Base-by-base conservation (phyloP, 2,797 vertebrate genomes). In the Acestrorhynchus altus region DNA sequence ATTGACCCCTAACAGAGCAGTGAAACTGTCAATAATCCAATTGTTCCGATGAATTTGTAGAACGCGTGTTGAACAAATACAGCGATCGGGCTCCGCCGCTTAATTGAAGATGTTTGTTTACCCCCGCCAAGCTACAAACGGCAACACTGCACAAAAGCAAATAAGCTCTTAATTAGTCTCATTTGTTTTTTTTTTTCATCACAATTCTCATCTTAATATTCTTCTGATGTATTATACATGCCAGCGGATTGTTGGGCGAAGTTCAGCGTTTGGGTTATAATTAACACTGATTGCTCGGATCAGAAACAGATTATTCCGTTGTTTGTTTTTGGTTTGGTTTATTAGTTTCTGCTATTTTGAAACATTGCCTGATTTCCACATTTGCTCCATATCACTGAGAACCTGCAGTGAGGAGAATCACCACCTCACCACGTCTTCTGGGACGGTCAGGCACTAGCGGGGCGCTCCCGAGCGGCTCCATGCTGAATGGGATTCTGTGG, bases 1-100 rank as follows among this genome's bases (percentile, higher is more conserved):
- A 83, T 83, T 80, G 72, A 85, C 73, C 76, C 51, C 52, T 47
- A 47, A 63, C 47, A 68, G 61, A 70, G 57, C 28, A 63, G 42
- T 22, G 54, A 72, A 80, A 64, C 54, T 59, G 57, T 60, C 18
- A 15, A 77, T 80, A 61, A 71, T 66, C 42, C 49, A 57, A 67
- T 77, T 74, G 51, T 79, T 61, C 52, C 67, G 61, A 77, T 52
- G 20, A 78, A 68, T 76, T 67, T 69, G 51, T 18, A 52, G 31
- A 63, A 52, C 22, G 42, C 20, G 31, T 52, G 47, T 47, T 31
- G 68, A 73, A 68, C 54, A 20, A 57, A 72, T 40, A 13, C 22
- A 16, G 11, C 66, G 31, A 6, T 6, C 31, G 31, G 31, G 31
- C 31, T 6, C 31, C 31, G 46, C 66, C 8, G 60, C 20, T 73